phyloP scores from a whole-genome alignment of 2,797 vertebrate genomes.

The Alfaro cultratus region DNA sequence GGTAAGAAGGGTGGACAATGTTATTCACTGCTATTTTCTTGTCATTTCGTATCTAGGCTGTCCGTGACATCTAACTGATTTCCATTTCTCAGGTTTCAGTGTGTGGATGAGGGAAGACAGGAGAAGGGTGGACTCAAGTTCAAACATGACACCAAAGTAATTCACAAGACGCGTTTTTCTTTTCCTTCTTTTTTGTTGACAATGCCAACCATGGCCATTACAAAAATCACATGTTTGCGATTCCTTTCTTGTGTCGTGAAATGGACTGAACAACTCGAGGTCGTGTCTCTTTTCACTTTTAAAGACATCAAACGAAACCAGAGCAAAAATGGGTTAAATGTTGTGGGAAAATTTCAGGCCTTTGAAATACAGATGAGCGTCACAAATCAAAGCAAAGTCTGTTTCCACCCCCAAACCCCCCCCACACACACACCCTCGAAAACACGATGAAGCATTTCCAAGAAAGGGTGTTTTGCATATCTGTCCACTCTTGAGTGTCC shows the following conservation, averaged over 20 bases:
- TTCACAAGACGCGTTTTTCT: slow-evolving; percentile 41
- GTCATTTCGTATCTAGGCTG: slow-evolving; percentile 73
- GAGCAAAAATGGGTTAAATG: slow-evolving; percentile 24
- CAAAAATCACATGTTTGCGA: slow-evolving; percentile 26
- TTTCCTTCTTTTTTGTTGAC: slow-evolving; percentile 40
- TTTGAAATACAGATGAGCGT: slow-evolving; percentile 29
- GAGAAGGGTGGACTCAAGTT: slow-evolving; percentile 60
- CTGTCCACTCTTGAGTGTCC: slow-evolving; percentile 47
- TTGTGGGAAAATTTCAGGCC: slow-evolving; percentile 16
- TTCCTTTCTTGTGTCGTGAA: slow-evolving; percentile 38
- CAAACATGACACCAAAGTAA: slow-evolving; percentile 60
- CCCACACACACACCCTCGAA: slow-evolving; percentile 3
- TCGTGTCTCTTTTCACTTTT: slow-evolving; percentile 20
- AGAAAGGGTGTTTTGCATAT: slow-evolving; percentile 63
- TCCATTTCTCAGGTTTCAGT: slow-evolving; percentile 67
- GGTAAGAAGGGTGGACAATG: slow-evolving; percentile 77
- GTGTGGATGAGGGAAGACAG: slow-evolving; percentile 61
- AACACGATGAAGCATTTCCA: slow-evolving; percentile 61
- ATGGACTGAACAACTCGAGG: slow-evolving; percentile 54
- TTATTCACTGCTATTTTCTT: slow-evolving; percentile 82
- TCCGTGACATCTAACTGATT: slow-evolving; percentile 73
- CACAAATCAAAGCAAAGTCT: slow-evolving; percentile 42
- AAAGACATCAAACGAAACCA: slow-evolving; percentile 29
- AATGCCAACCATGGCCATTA: slow-evolving; percentile 52
- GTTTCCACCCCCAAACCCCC: slow-evolving; percentile 22